phyloP scores from a whole-genome alignment of 2,888 invertebrate species.

The Eudemis profundana region DNA sequence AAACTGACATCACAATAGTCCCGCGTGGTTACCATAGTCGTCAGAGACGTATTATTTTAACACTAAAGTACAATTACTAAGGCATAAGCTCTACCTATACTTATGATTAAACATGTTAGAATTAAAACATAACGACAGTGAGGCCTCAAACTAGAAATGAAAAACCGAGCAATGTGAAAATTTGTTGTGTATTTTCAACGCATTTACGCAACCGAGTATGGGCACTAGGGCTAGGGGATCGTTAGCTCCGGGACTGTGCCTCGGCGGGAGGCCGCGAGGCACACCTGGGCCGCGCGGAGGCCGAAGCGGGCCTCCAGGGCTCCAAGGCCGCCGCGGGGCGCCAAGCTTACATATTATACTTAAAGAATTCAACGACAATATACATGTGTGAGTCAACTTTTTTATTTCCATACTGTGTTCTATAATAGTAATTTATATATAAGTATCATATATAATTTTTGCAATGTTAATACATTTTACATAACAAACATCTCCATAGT shows the following conservation, averaged over 20 bases:
- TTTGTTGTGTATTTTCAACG: conserved; percentile 79
- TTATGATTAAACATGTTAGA: conserved; percentile 43
- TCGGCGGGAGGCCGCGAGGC: conserved; percentile 36
- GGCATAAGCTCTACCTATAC: conserved; percentile 43
- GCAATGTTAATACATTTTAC: conserved; percentile 85
- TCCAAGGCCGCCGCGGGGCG: conserved; percentile 54
- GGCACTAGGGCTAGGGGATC: conserved; percentile 59
- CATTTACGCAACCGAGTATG: conserved; percentile 69
- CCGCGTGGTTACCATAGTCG: conserved; percentile 27
- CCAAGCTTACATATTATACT: conserved; percentile 72
- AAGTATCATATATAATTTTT: conserved; percentile 85
- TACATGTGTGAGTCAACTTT: conserved; percentile 81
- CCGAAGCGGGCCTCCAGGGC: conserved; percentile 51
- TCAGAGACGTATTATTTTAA: conserved; percentile 24
- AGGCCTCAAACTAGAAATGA: conserved; percentile 66
- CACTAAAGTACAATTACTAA: conserved; percentile 44
- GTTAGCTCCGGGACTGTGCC: conserved; percentile 58
- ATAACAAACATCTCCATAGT: conserved; percentile 84
- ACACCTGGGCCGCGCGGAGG: neutral
- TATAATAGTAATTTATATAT: conserved; percentile 85
- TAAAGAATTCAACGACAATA: conserved; percentile 73
- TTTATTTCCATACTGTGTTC: conserved; percentile 85
- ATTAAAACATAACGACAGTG: conserved; percentile 40
- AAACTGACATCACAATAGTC: conserved; percentile 40
- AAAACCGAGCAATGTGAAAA: conserved; percentile 78